Base-by-base conservation (phyloP, 2,797 vertebrate species). In the Bufotes viridis region DNA sequence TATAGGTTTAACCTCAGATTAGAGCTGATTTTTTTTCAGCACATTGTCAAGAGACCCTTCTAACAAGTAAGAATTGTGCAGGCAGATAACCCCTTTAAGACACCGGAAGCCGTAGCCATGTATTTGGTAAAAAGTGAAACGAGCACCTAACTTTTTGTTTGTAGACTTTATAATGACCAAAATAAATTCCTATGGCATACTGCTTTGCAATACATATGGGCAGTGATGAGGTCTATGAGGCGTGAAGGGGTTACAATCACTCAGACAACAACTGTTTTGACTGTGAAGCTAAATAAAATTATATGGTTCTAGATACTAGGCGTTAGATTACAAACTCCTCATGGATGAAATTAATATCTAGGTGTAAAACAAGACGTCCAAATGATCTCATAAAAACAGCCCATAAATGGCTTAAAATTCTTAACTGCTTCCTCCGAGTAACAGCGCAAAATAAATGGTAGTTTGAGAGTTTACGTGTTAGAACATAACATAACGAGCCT, bases 341-440 rank as follows among this genome's bases (percentile, higher is more conserved):
- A 94, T 91, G 93, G 92, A 91, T 92, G 93, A 94, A 94, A 95
- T 95, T 93, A 95, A 93, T 93, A 93, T 91, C 87, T 83, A 87
- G 84, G 85, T 89, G 80, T 89, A 78, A 89, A 89, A 86, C 51
- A 53, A 89, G 84, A 89, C 61, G 63, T 86, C 75, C 92, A 94
- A 93, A 94, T 90, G 91, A 92, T 90, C 90, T 92, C 87, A 81
- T 87, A 88, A 93, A 94, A 89, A 70, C 79, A 89, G 78, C 58
- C 53, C 70, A 76, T 86, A 89, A 89, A 86, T 83, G 75, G 61
- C 20, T 87, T 83, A 72, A 78, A 80, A 86, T 60, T 82, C 84
- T 78, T 70, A 80, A 78, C 29, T 57, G 61, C 70, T 63, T 18
- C 51, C 82, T 76, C 69, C 61, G 85, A 89, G 87, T 85, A 75